Base-by-base conservation (phyloP, 2,888 invertebrate species). In the Lithophane semibrunnea region DNA sequence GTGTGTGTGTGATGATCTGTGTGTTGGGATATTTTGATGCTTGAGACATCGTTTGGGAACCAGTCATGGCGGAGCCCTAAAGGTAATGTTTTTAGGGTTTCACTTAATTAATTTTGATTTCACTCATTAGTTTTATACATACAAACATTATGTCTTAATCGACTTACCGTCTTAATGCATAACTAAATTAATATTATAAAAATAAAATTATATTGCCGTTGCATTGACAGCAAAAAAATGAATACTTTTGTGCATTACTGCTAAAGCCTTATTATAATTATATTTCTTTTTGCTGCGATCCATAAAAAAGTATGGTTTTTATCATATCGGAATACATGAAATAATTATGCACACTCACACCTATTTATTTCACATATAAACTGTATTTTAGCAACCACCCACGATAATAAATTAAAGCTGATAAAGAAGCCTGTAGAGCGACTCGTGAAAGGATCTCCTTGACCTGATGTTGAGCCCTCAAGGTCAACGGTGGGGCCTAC, bases 381-480 rank as follows among this genome's bases (percentile, higher is more conserved):
- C 71, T 61, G 24, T 67, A 58, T 61, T 52, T 61, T 61, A 24
- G 29, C 60, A 71, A 68, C 64, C 69, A 75, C 64, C 77, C 60
- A 61, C 37, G 60, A 66, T 79, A 76, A 75, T 86, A 86, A 84
- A 84, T 86, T 78, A 86, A 78, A 24, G 16, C 69, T 61, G 84
- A 75, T 84, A 84, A 73, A 83, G 65, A 75, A 67, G 44, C 60
- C 56, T 64, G 44, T 73, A 68, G 60, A 75, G 68, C 66, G 67
- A 73, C 78, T 83, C 70, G 77, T 74, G 61, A 78, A 86, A 78
- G 79, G 58, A 70, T 72, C 80, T 83, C 86, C 89, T 87, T 89
- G 89, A 89, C 89, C 83, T 77, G 61, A 18, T 65, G 77, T 78
- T 64, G 56, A 72, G 76, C 54, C n/a, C 24, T 52, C 79, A 85